Base-by-base conservation (phyloP, 2,888 invertebrate genomes). In the Dromius quadrimaculatus region DNA sequence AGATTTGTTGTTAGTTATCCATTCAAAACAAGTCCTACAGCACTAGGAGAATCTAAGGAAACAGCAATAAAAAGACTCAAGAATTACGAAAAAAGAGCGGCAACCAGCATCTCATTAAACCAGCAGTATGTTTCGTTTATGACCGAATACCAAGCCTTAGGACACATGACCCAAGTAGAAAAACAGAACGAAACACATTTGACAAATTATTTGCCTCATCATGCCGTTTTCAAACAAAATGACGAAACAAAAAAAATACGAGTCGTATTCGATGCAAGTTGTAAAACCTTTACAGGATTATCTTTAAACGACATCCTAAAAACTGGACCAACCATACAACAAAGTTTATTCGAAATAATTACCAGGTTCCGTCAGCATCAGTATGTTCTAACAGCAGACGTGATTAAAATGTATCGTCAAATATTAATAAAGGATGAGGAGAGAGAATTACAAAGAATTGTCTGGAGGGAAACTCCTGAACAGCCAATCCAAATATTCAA, bases 261-360 rank as follows among this genome's bases (percentile, higher is more conserved):
- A n/a, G 76, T 78, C 2, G 79, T 79, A 2, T 79, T 77, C 62
- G 76, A 79, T 61, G 78, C 73, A 5, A 76, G 76, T 1, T 74
- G 74, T 8, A 72, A 71, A 13, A 66, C 77, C 6, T 41, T 72
- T 2, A 71, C 72, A 1, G 75, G 75, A 2, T 15, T 73, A 0
- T 75, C 76, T 3, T 36, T 79, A 0, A 81, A 79, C 66, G 75
- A 77, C 4, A 36, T 73, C 1, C 74, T 77, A 20, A 65, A 73
- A 38, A 68, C 74, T 1, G 80, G 79, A 0, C 78, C 78, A 0
- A 72, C 71, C 0, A 63, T 78, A 15, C 77, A 78, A 59, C 64
- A 75, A 6, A 74, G 77, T 47, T 36, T 80, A 2, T 72, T 77
- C 34, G 57, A 74, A 0, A 74, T 78, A 36, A 13, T 79, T 0